Base-by-base conservation (phyloP, 2,113 vertebrate species). In the Tachysurus vachellii region DNA sequence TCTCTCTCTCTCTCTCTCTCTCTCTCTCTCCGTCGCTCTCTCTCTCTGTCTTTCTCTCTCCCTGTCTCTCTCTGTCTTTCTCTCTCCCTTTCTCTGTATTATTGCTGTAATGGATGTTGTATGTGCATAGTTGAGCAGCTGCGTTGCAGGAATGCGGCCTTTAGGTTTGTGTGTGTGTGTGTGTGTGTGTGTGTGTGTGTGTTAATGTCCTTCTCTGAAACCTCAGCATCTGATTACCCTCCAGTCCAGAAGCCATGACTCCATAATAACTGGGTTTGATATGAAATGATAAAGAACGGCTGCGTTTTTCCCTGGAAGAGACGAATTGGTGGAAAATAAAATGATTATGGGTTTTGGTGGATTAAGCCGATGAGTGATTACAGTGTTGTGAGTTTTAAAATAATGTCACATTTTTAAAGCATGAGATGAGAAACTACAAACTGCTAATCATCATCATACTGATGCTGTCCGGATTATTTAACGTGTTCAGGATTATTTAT, bases 221-320 rank as follows among this genome's bases (percentile, higher is more conserved):
- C 91, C 89, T 88, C 87, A 88, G 92, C 87, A 83, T 92, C 90
- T 93, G 92, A 92, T 90, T 77, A 90, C 75, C 73, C 90, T 95
- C 93, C 94, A 94, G 79, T 88, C 82, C 90, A 83, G 87, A 92
- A 88, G 73, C 93, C 91, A 83, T 66, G 83, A 89, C 90, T 93
- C 93, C 47, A 85, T 95, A 95, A 95, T 95, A 94, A 94, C 87
- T 5, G 91, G 93, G 93, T 94, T 84, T 85, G 93, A 93, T 91
- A 91, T 88, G 90, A 91, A 93, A 94, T 90, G 93, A 90, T 93
- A 93, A 92, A 91, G 91, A 94, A 80, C 87, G 90, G 90, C 81
- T 31, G 75, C 86, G 89, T 93, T 92, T 93, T 79, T 86, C 82
- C 82, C 90, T 47, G 89, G 92, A 91, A 91, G 89, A 93, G 93